Base-by-base conservation (phyloP, 2,888 invertebrate genomes). In the Meandrusa payeni region DNA sequence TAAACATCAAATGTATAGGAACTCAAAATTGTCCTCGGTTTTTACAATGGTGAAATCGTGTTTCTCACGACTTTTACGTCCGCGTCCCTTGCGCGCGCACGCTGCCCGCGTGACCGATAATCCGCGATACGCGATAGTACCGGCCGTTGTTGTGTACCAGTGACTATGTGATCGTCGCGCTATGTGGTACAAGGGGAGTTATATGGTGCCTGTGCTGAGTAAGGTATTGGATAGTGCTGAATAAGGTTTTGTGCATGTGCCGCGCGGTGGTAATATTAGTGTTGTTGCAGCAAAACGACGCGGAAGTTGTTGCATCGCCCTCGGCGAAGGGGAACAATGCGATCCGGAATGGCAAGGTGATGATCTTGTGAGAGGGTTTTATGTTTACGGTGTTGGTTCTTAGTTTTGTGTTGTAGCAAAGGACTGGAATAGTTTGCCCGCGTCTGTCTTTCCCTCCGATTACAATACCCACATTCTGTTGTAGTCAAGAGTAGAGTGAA, bases 221-320 rank as follows among this genome's bases (percentile, higher is more conserved):
- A 68, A 70, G 65, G 69, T 70, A 64, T 51, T 41, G 15, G n/a
- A n/a, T n/a, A n/a, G 57, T 72, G 60, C 54, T 61, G 47, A 53
- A 58, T 56, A 68, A 70, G 65, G 69, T 70, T 63, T 51, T 51
- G 2, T 10, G 9, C 10, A n/a, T 13, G 19, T 54, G 48, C 54
- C 55, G 60, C 55, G 54, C 40, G 43, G 48, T 55, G 56, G 41
- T 50, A 44, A 48, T 22, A 32, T 53, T 48, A 50, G 50, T 53
- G 50, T 52, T 56, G 48, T 59, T 57, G 45, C 55, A 59, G 55
- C 56, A 60, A 57, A 61, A 48, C 36, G 48, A 47, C n/a, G 27
- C 38, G 12, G 32, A n/a, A 5, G 6, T 7, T 4, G 20, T 27
- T 19, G 5, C 20, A n/a, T 12, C n/a, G 19, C 36, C 10, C 5